phyloP scores from a whole-genome alignment of 2,797 vertebrate genomes.

The Lates japonicus region DNA sequence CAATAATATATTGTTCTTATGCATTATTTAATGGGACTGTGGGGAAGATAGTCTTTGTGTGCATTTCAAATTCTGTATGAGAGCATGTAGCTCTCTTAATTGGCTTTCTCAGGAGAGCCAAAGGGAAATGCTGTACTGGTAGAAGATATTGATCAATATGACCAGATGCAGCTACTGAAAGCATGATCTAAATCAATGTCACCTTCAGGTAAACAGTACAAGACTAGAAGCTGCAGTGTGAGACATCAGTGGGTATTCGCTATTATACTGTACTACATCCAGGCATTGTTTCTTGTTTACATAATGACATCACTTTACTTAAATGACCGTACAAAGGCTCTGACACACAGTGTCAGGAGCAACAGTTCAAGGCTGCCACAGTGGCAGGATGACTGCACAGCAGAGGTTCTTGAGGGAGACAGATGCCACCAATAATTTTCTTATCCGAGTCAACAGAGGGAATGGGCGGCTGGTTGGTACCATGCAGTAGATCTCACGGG shows the following conservation, averaged over 20 bases:
- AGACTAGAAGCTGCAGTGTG: conserved; percentile 33
- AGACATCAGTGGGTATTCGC: conserved; percentile 33
- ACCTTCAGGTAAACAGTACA: conserved; percentile 70
- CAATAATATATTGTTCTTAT: conserved; percentile 78
- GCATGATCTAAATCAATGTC: conserved; percentile 79
- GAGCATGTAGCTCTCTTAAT: conserved; percentile 74
- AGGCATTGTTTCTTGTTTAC: conserved; percentile 28
- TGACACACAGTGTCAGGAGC: conserved; percentile 46
- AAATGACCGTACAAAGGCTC: conserved; percentile 50
- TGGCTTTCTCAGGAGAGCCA: conserved; percentile 70
- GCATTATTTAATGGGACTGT: conserved; percentile 82
- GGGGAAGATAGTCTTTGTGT: conserved; percentile 72
- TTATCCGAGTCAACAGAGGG: conserved; percentile 52
- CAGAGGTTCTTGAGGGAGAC: conserved; percentile 57
- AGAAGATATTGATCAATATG: conserved; percentile 77
- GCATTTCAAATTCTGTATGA: conserved; percentile 74
- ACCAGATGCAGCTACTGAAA: conserved; percentile 75
- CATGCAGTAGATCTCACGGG: conserved; percentile 35
- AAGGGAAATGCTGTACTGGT: conserved; percentile 76
- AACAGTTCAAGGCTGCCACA: conserved; percentile 46
- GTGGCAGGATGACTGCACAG: conserved; percentile 45
- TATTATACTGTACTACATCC: background rate
- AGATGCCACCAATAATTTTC: conserved; percentile 69
- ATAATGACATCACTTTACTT: conserved; percentile 52
- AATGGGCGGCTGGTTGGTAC: conserved; percentile 42